Percentiles rank a stretch among this genome's conserved stretches.
Conservation (phyloP, 2,113 vertebrate genomes). For the Ciconia maguari region DNA sequence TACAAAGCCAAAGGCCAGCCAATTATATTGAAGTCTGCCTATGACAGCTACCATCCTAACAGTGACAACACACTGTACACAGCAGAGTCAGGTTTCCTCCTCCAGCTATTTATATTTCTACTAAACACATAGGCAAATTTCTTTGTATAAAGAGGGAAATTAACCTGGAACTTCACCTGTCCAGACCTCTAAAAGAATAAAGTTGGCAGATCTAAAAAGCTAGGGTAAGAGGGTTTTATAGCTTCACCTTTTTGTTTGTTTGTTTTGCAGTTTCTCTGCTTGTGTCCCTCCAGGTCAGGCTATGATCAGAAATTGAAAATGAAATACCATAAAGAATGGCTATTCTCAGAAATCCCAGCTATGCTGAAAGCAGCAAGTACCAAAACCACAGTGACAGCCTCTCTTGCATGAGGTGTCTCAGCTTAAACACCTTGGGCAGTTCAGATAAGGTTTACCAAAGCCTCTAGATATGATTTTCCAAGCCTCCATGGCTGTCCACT, state of each 20-base stretch:
- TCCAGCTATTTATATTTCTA: not conserved
- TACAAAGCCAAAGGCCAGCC: conserved; percentile 14
- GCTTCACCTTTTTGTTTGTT: not conserved
- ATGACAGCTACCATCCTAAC: not conserved
- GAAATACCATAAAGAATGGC: not conserved
- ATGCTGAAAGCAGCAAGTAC: not conserved
- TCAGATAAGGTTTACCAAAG: not conserved
- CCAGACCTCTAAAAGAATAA: not conserved
- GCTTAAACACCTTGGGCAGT: not conserved
- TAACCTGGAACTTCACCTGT: not conserved
- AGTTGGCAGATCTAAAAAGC: not conserved
- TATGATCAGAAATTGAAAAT: not conserved
- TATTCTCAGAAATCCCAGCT: not conserved
- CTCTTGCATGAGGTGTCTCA: not conserved
- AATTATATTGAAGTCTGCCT: not conserved
- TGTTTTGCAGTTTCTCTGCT: not conserved
- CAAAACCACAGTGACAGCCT: not conserved
- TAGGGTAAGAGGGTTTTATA: not conserved
- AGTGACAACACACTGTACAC: not conserved
- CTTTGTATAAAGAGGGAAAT: not conserved
- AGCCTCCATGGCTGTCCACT: not conserved
- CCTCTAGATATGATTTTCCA: not conserved
- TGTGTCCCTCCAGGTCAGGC: not conserved
- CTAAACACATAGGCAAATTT: not conserved
- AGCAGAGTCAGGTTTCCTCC: not conserved